Percentiles rank a stretch among this genome's conserved stretches.
These are phyloP conservation scores for Anabacerthia variegaticeps DNA, from an alignment of 2,797 vertebrate species.

Conservation along the genomic window DNA sequence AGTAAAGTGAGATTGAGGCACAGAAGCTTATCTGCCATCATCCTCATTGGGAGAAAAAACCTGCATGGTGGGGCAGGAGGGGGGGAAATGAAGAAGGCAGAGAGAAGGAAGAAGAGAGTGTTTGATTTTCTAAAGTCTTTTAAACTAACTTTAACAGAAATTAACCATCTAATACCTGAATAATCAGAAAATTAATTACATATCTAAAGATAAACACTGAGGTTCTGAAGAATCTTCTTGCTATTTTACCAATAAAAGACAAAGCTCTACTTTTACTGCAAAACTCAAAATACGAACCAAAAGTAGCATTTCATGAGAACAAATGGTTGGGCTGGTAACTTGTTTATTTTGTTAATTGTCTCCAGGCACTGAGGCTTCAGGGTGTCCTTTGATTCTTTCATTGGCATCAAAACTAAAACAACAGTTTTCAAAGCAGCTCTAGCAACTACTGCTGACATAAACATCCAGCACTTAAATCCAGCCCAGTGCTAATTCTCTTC, in stretches of 20 bases:
- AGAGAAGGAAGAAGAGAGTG: not conserved
- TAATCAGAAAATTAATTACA: not conserved
- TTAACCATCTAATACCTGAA: not conserved
- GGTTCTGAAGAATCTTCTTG: not conserved
- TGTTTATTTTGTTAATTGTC: not conserved
- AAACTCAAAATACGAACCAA: not conserved
- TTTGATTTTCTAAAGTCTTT: not conserved
- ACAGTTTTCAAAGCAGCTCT: not conserved
- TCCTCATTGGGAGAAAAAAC: not conserved
- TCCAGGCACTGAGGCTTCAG: not conserved
- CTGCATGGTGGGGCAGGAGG: fast-evolving
- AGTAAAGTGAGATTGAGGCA: not conserved
- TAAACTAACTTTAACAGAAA: not conserved
- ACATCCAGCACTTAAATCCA: not conserved
- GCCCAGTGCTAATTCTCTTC: not conserved
- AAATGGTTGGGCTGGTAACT: not conserved
- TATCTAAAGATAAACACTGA: not conserved
- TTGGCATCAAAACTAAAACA: not conserved
- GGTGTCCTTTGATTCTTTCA: not conserved
- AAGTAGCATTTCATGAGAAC: not conserved
- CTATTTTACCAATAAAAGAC: not conserved
- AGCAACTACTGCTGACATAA: not conserved
- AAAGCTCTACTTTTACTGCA: not conserved
- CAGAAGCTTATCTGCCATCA: not conserved
- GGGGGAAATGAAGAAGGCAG: not conserved